Percentiles rank a stretch among this genome's conserved stretches.
Evolutionary conservation across 1,140 invertebrate genomes (phyloP).

Genomic region (Condylostylus longicornis): DNA sequence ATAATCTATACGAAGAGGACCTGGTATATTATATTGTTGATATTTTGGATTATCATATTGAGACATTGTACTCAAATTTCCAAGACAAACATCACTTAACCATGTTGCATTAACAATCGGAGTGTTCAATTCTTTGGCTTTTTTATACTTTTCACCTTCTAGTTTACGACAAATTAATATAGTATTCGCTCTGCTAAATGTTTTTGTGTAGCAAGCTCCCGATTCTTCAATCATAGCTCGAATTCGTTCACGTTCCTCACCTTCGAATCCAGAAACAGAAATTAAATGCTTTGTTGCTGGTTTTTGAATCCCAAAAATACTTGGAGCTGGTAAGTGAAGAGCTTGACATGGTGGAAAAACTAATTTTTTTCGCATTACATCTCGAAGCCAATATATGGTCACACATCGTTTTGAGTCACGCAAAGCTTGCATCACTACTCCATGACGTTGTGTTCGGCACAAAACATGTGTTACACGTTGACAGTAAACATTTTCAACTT

Average conservation of each 20-base stretch:
- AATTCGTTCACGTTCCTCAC: constrained; percentile 63
- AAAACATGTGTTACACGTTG: constrained; percentile 79
- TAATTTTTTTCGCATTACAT: constrained; percentile 68
- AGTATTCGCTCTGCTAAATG: constrained; percentile 59
- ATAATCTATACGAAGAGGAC: constrained; percentile 78
- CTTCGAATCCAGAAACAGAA: constrained; percentile 71
- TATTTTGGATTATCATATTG: constrained; percentile 72
- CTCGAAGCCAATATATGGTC: constrained; percentile 87
- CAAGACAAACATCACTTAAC: constrained; percentile 85
- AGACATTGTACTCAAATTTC: constrained; percentile 66
- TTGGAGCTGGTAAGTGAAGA: constrained; percentile 76
- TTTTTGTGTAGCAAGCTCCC: constrained; percentile 67
- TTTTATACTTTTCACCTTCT: constrained; percentile 74
- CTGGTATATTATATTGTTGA: constrained; percentile 64
- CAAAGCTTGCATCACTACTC: constrained; percentile 70
- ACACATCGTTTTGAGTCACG: constrained; percentile 68
- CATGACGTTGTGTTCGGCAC: constrained; percentile 75
- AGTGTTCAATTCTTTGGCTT: constrained; percentile 76
- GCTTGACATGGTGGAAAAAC: constrained; percentile 82
- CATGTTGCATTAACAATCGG: constrained; percentile 84
- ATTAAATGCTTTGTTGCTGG: constrained; percentile 56
- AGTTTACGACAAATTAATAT: constrained; percentile 57
- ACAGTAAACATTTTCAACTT: constrained; percentile 72
- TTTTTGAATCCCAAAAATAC: constrained; percentile 51
- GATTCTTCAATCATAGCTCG: constrained; percentile 68